These are phyloP conservation scores for Acipenser ruthenus DNA, from an alignment of 2,797 vertebrate genomes.

Conservation along the genomic window DNA sequence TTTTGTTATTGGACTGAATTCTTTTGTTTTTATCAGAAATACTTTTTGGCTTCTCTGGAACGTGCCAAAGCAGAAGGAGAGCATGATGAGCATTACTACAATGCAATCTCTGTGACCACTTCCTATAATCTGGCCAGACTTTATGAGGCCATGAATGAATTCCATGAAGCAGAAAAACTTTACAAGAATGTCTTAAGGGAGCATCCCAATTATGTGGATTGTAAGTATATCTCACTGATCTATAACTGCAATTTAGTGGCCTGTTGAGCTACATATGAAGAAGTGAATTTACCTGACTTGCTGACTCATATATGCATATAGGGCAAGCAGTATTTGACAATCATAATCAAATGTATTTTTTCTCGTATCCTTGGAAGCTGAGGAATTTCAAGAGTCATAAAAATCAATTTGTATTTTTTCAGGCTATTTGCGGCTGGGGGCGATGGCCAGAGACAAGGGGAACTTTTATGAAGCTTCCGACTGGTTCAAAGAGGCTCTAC, in stretches of 20 bases:
- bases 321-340: too few species aligned
- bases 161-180: conserved; percentile 93
- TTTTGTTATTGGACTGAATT: too few species aligned
- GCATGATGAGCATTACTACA: conserved; percentile 97
- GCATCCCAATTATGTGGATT: conserved; percentile 97
- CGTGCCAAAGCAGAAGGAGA: conserved; percentile 95
- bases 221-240: conserved; percentile 62
- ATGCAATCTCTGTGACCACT: conserved; percentile 95
- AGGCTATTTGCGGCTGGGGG: conserved; percentile 95
- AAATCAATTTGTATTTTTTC: conserved; percentile 15
- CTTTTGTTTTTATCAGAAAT: conserved; percentile 70
- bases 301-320: too few species aligned
- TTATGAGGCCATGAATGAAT: conserved; percentile 96
- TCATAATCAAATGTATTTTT: neutral
- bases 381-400: neutral
- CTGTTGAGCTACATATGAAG: neutral
- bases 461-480: conserved; percentile 98
- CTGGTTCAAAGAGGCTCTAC: conserved; percentile 98
- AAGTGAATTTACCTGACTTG: neutral
- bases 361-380: neutral
- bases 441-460: conserved; percentile 97
- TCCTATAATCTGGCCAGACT: conserved; percentile 95
- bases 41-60: conserved; percentile 90
- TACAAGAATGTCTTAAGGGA: conserved; percentile 97
- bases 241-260: neutral